Evolutionary conservation across 2,888 invertebrate genomes (phyloP), one percentile per base, ranked within the genome.

Genomic region (Pheosia gnoma): DNA sequence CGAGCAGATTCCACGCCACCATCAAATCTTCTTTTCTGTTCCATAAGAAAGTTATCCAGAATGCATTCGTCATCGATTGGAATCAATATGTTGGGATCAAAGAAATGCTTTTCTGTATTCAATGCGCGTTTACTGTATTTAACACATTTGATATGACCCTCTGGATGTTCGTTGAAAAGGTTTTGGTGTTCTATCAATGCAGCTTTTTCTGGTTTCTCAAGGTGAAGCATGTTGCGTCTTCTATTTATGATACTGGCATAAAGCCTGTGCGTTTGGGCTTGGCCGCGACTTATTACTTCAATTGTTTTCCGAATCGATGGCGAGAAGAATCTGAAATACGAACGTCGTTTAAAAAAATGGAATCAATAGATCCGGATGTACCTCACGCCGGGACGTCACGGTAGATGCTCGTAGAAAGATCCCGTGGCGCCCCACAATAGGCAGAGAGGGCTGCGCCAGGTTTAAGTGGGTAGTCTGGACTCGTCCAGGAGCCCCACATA

Each of bases 181-280:
- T 85, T 74, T 0, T 78, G 74, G 60, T 93, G 92, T 4, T 74
- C 79, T n/a, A 68, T 49, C 62, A 86, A 86, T 60, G 80, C 82
- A 5, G 90, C 90, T 58, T 84, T 86, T 59, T 81, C 74, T 10
- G 90, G 89, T 60, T 66, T 77, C 38, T 78, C 72, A 4, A 93
- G 52, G 0, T 84, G 85, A 62, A 87, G 66, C 79, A 87, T 83
- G 68, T 88, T 83, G 49, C 92, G 85, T 57, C 95, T 94, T 55
- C 95, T 94, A 0, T 94, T 90, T 61, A 97, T 95, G 43, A 98
- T 94, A 61, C 94, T 91, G 59, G 95, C 95, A 80, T 97, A 97
- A 49, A 97, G 85, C 63, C 94, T 85, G 79, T 97, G 97, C 0
- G 97, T 97, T 82, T 96, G 95, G 4, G 87, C 85, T 85, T 96